A percentile compares a stretch with the other conserved stretches of the same genome.
These are phyloP conservation scores for Ormyrus rosae DNA, from an alignment of 2,888 invertebrate genomes.

Conservation along the genomic window DNA sequence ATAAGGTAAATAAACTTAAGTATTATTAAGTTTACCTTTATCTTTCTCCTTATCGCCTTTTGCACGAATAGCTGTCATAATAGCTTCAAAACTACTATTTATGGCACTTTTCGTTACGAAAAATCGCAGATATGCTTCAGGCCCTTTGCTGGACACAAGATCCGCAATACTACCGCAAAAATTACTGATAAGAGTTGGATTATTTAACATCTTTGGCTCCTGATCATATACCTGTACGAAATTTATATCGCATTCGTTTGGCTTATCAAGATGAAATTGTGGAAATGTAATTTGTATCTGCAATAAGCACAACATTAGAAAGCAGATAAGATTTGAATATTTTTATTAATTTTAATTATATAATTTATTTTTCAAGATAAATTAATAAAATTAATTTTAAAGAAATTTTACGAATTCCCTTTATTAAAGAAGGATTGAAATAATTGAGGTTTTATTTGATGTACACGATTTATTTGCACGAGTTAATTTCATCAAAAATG, in stretches of 20 bases:
- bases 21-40: conserved; percentile 71
- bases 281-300: conserved; percentile 85
- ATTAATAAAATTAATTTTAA: no score
- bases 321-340: no score
- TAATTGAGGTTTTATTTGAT: no score
- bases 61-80: conserved; percentile 86
- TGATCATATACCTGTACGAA: conserved; percentile 84
- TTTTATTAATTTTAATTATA: no score
- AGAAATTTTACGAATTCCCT: no score
- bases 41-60: conserved; percentile 73
- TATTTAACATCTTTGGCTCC: conserved; percentile 75
- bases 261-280: conserved; percentile 81
- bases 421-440: no score
- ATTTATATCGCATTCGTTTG: conserved; percentile 87
- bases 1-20: no score
- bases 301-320: conserved; percentile 30
- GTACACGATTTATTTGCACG: no score
- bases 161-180: conserved; percentile 94
- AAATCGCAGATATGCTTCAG: conserved; percentile 86
- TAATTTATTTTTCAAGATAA: no score
- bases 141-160: conserved; percentile 81
- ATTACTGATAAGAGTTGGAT: conserved; percentile 80
- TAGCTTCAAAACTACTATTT: conserved; percentile 82
- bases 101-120: conserved; percentile 81
- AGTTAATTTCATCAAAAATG: no score